These are phyloP conservation scores for Lasioglossum figueresi DNA, from an alignment of 2,888 invertebrate species.

Conservation along the genomic window DNA sequence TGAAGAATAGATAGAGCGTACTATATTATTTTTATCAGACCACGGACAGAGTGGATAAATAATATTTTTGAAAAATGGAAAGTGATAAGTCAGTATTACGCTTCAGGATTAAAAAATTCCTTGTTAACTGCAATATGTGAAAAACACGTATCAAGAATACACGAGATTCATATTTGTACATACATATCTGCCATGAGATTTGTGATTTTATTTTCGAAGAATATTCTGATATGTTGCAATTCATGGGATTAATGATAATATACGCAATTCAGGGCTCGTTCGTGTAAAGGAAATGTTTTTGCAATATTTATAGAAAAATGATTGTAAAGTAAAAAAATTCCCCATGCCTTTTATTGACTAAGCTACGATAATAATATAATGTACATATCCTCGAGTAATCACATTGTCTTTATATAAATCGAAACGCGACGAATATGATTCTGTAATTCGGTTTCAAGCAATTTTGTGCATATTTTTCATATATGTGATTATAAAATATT, in stretches of 20 bases:
- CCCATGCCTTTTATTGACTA: slow-evolving; percentile 33
- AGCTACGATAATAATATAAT: slow-evolving; percentile 13
- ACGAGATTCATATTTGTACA: slow-evolving; percentile 19
- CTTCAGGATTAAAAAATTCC: slow-evolving; percentile 31
- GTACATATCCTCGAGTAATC: slow-evolving; percentile 40
- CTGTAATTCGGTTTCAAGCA: slow-evolving; percentile 28
- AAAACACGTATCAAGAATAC: background rate
- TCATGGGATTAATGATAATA: slow-evolving; percentile 15
- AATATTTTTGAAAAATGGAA: slow-evolving; percentile 27
- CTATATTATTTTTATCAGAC: slow-evolving; percentile 28
- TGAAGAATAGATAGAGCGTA: slow-evolving; percentile 66
- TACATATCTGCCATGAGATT: slow-evolving; percentile 26
- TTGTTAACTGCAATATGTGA: background rate
- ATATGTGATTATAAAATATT: slow-evolving; percentile 14
- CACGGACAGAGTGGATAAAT: background rate
- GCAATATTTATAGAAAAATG: slow-evolving; percentile 44
- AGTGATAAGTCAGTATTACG: slow-evolving; percentile 47
- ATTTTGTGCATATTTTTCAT: slow-evolving; percentile 29
- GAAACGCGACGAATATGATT: slow-evolving; percentile 10
- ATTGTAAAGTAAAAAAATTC: slow-evolving; percentile 26
- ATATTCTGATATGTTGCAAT: background rate
- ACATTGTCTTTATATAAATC: slow-evolving; percentile 25
- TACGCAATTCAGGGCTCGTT: slow-evolving; percentile 23
- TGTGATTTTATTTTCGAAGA: slow-evolving; percentile 11
- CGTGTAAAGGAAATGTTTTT: slow-evolving; percentile 25